A percentile compares a stretch with the other conserved stretches of the same genome.
These are phyloP conservation scores for Coelinius sp. DNA, from an alignment of 2,888 invertebrate species.

Conservation along the genomic window DNA sequence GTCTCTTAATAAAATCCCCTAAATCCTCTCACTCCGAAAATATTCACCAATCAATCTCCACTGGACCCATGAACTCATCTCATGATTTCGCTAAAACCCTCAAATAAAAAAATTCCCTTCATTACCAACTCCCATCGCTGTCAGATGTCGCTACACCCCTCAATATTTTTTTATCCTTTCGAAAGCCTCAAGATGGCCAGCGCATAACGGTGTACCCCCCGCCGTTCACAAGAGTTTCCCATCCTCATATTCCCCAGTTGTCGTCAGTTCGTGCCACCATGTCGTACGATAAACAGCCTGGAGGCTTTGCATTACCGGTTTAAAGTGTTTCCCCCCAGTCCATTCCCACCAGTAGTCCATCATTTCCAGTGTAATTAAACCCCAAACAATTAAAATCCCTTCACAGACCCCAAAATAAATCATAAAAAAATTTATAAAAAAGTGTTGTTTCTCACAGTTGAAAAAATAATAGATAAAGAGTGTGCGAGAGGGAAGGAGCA, in stretches of 20 bases:
- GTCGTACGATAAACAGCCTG: conserved; percentile 59
- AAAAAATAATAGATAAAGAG: background rate
- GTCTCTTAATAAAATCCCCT: too few relatives aligned
- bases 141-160: background rate
- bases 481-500: conserved; percentile 18
- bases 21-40: too few relatives aligned
- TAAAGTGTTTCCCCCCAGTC: conserved; percentile 49
- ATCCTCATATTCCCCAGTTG: conserved; percentile 31
- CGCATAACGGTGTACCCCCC: conserved; percentile 16
- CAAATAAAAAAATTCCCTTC: background rate
- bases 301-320: conserved; percentile 58
- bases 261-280: conserved; percentile 59
- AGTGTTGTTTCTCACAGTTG: background rate
- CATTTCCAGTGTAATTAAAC: background rate
- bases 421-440: conserved; percentile 3
- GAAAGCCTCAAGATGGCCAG: background rate
- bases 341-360: background rate
- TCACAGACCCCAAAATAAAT: background rate
- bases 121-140: background rate
- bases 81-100: too few relatives aligned
- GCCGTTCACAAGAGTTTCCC: conserved; percentile 27
- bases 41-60: too few relatives aligned
- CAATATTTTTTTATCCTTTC: too few relatives aligned
- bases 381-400: background rate
- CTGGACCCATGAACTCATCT: too few relatives aligned